phyloP scores from a whole-genome alignment of 2,888 invertebrate species.

The Torymus aiolomorphi region DNA sequence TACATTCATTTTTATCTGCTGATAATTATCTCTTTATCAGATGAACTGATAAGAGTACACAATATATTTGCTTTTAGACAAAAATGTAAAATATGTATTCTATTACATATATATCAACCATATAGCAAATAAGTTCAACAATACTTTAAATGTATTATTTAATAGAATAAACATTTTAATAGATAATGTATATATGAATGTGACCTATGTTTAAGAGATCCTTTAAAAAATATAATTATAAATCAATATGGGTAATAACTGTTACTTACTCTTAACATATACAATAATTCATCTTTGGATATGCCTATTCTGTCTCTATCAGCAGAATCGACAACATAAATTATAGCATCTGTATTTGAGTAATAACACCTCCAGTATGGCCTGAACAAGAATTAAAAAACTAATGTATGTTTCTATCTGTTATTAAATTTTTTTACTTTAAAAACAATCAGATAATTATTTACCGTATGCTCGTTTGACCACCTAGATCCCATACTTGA shows the following conservation, averaged over 20 bases:
- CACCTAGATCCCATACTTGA: conserved; percentile 99
- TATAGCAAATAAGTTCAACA: no score
- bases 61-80: not conserved
- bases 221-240: not conserved
- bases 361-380: conserved; percentile 99
- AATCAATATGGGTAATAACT: not conserved
- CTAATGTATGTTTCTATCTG: conserved; percentile 16
- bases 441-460: conserved; percentile 2
- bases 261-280: conserved; percentile 92
- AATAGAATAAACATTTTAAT: no score
- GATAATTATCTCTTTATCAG: conserved; percentile 32
- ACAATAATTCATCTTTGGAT: conserved; percentile 97
- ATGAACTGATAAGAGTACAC: not conserved
- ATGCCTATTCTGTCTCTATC: conserved; percentile 99
- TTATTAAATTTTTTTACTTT: not conserved
- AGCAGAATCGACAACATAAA: conserved; percentile 99
- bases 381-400: conserved; percentile 78
- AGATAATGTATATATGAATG: no score
- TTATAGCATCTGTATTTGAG: conserved; percentile 99
- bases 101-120: no score
- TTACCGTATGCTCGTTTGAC: conserved; percentile 98
- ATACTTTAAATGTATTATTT: no score
- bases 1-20: conserved; percentile 16
- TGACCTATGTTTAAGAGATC: no score
- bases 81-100: no score